phyloP scores from a whole-genome alignment of 2,797 vertebrate species.

The Sebastes alutus region DNA sequence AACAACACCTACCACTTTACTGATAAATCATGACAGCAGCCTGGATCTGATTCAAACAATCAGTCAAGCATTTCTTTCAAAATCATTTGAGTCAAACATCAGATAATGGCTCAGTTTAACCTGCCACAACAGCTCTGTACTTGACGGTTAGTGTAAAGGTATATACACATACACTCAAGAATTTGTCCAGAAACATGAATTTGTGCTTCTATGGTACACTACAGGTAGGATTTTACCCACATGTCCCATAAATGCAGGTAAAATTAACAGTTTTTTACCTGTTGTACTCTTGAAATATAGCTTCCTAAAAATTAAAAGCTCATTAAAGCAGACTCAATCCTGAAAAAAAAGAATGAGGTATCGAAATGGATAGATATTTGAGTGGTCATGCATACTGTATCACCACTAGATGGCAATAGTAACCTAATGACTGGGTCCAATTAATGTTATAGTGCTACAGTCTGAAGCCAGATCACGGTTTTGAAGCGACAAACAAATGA shows the following conservation, averaged over 20 bases:
- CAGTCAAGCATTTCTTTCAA: background rate
- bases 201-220: background rate
- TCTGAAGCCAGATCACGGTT: background rate
- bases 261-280: background rate
- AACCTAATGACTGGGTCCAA: background rate
- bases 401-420: constrained; percentile 25
- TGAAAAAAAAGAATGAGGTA: background rate
- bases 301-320: background rate
- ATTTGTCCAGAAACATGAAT: background rate
- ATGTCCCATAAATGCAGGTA: background rate
- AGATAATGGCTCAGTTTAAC: background rate
- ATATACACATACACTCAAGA: background rate
- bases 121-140: background rate
- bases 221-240: background rate
- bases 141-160: background rate
- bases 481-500: background rate
- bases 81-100: background rate
- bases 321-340: background rate
- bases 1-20: constrained; percentile 24
- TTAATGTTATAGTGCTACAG: fast-evolving
- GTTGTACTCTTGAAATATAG: background rate
- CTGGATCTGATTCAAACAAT: constrained; percentile 18
- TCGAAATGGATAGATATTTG: background rate
- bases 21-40: background rate
- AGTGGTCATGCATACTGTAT: background rate